Evolutionary conservation across 2,797 vertebrate genomes (phyloP), one percentile per base, ranked within the genome.

Genomic region (Acestrorhynchus altus): DNA sequence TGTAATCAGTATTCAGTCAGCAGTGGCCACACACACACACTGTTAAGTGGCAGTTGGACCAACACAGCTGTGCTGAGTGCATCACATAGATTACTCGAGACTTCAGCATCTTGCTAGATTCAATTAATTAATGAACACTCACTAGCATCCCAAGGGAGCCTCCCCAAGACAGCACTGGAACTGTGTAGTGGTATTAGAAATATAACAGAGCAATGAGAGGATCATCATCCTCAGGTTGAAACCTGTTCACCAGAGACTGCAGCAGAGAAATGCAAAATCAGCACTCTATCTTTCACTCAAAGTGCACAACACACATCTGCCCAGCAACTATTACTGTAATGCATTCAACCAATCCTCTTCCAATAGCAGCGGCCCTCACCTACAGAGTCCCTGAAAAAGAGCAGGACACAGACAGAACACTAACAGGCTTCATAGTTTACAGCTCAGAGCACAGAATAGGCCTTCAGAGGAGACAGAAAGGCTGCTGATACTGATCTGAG

Each of bases 71-170:
- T 46, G 39, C 35, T 72, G 59, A 65, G 26, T 20, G 16, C 74
- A 76, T 67, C 74, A 46, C 35, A 24, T 40, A 59, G 31, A 71
- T 63, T 24, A 66, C 26, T 66, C 42, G 71, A 24, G 70, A 81
- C 84, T 76, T 72, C 52, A 2, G 77, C 22, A 51, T 56, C 76
- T 59, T 68, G 31, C 24, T 78, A 71, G 61, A 65, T 64, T 56
- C 39, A 69, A 63, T 79, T 69, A 77, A 83, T 83, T 77, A 83
- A 28, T 20, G n/a, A 64, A 44, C 39, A 35, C 35, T 56, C 73
- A 68, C 20, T n/a, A 52, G 78, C 44, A 24, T 26, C 40, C 47
- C 46, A 26, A 47, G 67, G 47, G 13, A 46, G 15, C 49, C 51
- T 20, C 22, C 24, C 20, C n/a, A n/a, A 51, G 40, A 64, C 13